Evolutionary conservation across 2,888 invertebrate genomes (phyloP), one percentile per base, ranked within the genome.

Genomic region (Drosophila kuntzei): DNA sequence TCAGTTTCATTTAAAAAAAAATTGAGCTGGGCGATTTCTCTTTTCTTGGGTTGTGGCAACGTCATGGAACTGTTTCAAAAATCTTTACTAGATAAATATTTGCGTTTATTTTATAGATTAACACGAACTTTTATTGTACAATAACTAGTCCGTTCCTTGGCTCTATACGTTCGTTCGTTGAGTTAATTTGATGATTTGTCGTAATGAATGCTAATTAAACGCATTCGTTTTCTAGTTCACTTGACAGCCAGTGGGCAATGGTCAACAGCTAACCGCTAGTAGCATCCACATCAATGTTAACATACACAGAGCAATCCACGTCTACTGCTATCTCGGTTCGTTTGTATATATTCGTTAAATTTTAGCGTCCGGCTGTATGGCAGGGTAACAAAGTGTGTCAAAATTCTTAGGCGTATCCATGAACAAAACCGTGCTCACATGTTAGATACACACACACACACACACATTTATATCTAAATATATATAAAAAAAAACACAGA

Each of bases 121-220:
- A 77, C 89, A 89, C 87, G 34, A 70, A 46, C 63, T 61, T 62
- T 61, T 62, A 74, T 77, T 78, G 77, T 73, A 72, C 65, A 77
- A 64, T 64, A 70, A 64, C 80, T 73, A 81, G 80, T 87, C 71
- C 73, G 81, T 58, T 61, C 62, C 46, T 64, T 32, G 16, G 50
- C 46, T 49, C 25, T 47, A 27, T 43, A 20, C 34, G 20, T 44
- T 44, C 47, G 60, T 61, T 70, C 69, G 80, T 76, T 47, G 51
- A 55, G 72, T 72, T 76, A 89, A 88, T 87, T 87, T 86, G 88
- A 87, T 89, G 75, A 87, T 85, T 79, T 86, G 73, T 90, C 79
- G 81, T 90, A 90, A 90, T 90, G 84, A 89, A 90, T 84, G 89
- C 88, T 90, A 90, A 90, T 90, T 90, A 89, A 77, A 76, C 78